Evolutionary conservation across 2,113 vertebrate genomes (phyloP).

Genomic region (Todiramphus saurophagus): DNA sequence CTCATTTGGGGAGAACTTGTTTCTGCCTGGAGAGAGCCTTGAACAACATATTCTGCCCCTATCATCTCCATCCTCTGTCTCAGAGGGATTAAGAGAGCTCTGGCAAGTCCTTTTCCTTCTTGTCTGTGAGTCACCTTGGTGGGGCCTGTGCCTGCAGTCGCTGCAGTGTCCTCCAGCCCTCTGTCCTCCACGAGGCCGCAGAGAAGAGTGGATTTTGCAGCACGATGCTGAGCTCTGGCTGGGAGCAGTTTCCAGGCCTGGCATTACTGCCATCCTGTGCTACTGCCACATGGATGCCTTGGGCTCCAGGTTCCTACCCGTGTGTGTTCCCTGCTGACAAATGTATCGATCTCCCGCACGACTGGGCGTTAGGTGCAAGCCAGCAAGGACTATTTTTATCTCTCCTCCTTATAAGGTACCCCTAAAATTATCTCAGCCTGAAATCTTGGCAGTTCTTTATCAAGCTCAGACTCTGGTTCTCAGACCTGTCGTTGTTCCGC

Average conservation of each 20-base stretch:
- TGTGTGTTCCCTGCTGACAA: not conserved
- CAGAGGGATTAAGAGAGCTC: not conserved
- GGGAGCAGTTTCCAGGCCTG: not conserved
- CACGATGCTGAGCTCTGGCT: not conserved
- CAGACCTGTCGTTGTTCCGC: not conserved
- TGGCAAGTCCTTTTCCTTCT: not conserved
- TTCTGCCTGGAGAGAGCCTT: not conserved
- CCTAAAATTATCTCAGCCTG: slow-evolving; percentile 19
- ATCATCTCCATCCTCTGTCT: not conserved
- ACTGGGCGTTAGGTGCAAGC: slow-evolving; percentile 7
- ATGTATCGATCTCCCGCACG: slow-evolving; percentile 3
- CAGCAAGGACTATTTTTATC: slow-evolving; percentile 57
- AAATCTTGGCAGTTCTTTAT: slow-evolving; percentile 47
- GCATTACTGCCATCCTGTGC: not conserved
- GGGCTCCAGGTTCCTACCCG: not conserved
- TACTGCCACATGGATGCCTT: not conserved
- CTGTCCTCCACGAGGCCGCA: not conserved
- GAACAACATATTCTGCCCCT: not conserved
- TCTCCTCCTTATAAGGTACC: slow-evolving; percentile 67
- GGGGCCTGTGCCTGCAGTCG: not conserved
- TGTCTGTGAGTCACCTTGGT: not conserved
- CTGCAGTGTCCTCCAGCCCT: not conserved
- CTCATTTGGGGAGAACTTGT: not conserved
- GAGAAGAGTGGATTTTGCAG: not conserved
- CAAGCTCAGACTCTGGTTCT: not conserved